A percentile compares a stretch with the other conserved stretches of the same genome.
Evolutionary conservation across 2,888 invertebrate genomes (phyloP).

Genomic region (Germaria angustata): DNA sequence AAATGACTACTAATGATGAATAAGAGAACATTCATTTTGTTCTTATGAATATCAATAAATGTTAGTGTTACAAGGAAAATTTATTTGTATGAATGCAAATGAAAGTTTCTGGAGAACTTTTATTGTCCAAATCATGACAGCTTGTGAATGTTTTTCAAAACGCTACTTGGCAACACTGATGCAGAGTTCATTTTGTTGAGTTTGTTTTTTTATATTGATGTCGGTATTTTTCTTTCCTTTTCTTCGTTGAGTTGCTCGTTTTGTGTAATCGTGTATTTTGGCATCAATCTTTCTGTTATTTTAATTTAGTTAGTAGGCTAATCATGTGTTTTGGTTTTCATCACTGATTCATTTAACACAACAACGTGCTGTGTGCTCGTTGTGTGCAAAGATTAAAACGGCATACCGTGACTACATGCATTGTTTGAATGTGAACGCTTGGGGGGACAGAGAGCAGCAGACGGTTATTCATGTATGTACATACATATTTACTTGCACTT

Average conservation of each 20-base stretch:
- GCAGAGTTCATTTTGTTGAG: not conserved
- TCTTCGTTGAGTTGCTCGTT: not conserved
- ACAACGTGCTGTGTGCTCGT: slow-evolving; percentile 61
- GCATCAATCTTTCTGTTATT: slow-evolving; percentile 46
- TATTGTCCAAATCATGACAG: too few species aligned
- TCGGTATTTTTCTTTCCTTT: slow-evolving; percentile 20
- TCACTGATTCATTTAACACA: slow-evolving; percentile 75
- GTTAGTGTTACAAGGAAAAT: too few species aligned
- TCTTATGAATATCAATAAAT: too few species aligned
- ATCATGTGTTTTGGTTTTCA: slow-evolving; percentile 78
- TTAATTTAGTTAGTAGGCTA: slow-evolving; percentile 75
- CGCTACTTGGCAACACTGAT: slow-evolving; percentile 6
- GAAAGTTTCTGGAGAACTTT: too few species aligned
- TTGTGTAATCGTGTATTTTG: slow-evolving; percentile 24
- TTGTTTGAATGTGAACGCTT: slow-evolving; percentile 27
- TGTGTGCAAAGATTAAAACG: slow-evolving; percentile 53
- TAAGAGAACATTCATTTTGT: too few species aligned
- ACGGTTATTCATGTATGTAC: not conserved
- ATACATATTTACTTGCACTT: not conserved
- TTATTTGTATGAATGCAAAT: too few species aligned
- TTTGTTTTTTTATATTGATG: slow-evolving; percentile 7
- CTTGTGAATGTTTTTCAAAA: too few species aligned
- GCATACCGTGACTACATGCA: slow-evolving; percentile 35
- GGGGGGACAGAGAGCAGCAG: not conserved
- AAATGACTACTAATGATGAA: too few species aligned